Evolutionary conservation across 1,140 invertebrate genomes (phyloP), one percentile per base, ranked within the genome.

Genomic region (Carcinoscorpius rotundicauda): DNA sequence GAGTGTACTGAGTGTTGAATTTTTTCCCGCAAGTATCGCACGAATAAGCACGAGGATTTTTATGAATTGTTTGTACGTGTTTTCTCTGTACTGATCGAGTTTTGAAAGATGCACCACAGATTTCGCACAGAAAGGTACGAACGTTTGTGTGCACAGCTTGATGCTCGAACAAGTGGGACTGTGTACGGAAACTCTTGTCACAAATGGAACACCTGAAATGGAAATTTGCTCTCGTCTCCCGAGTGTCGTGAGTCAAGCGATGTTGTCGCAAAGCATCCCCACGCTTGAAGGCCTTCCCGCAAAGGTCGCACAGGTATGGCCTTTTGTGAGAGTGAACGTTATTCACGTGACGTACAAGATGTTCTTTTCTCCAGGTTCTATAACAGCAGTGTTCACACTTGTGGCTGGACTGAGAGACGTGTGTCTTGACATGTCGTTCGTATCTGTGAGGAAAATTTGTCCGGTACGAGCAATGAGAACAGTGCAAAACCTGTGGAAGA

Each of bases 31-130:
- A 81, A 5, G 70, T 55, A 49, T 65, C 55, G 64, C 79, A 80
- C 29, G 68, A 60, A 66, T 73, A 75, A 6, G 75, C 68, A 3
- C 75, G 72, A 3, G 77, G 76, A 56, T 78, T 76, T 10, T 73
- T 69, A 65, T 80, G 78, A 49, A 80, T 76, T 10, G 74, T 75
- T 58, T 74, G 66, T 5, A 80, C 74, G 64, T 80, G 79, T 58
- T 78, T 78, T 49, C 75, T 71, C 65, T 80, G 78, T 0, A 79
- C 78, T 3, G 76, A 73, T 49, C 75, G 72, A 0, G 78, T 80
- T 70, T 80, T 80, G 66, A 80, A 80, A 8, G 77, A 73, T 6
- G 78, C 75, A 6, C 79, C 79, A 72, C 79, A 80, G 9, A 78
- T 76, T 64, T 80, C 78, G 69, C 78, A 80, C 11, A 80, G 71